Conservation (phyloP, 2,113 vertebrate genomes). For the Chaenocephalus aceratus region DNA sequence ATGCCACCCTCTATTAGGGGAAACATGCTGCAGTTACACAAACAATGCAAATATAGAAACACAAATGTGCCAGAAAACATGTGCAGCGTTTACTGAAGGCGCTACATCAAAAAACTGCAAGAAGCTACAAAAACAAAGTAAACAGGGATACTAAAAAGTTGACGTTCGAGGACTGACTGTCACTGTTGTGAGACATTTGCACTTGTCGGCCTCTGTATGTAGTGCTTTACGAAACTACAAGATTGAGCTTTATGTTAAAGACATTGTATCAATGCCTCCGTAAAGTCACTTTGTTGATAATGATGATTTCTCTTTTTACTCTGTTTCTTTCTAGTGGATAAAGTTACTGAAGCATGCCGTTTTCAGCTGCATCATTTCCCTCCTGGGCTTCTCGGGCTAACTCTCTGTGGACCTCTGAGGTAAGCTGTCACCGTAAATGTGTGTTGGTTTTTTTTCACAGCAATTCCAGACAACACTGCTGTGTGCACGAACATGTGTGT, state of each 20-base stretch:
- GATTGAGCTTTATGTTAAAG: neutral
- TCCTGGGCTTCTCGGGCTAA: constrained; percentile 97
- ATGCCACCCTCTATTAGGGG: too few species aligned
- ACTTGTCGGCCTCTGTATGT: too few species aligned
- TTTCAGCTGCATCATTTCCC: constrained; percentile 93
- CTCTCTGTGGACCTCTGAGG: constrained; percentile 97
- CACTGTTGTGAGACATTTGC: too few species aligned
- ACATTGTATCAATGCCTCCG: neutral
- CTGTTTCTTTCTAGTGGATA: constrained; percentile 90
- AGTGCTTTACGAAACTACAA: neutral
- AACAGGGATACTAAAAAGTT: too few species aligned
- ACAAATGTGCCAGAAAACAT: too few species aligned
- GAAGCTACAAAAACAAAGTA: too few species aligned
- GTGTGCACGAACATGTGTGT: neutral
- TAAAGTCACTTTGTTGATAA: neutral
- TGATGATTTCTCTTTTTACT: neutral
- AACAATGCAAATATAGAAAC: too few species aligned
- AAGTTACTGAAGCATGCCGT: constrained; percentile 95
- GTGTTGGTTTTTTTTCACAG: neutral
- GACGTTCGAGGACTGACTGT: too few species aligned
- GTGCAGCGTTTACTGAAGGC: too few species aligned
- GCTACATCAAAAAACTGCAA: too few species aligned
- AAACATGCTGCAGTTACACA: too few species aligned
- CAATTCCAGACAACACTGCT: neutral
- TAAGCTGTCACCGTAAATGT: constrained; percentile 70